A percentile compares a stretch with the other conserved stretches of the same genome.
These are phyloP conservation scores for Fukomys damarensis DNA, from an alignment of 2,113 vertebrate species.

Conservation along the genomic window DNA sequence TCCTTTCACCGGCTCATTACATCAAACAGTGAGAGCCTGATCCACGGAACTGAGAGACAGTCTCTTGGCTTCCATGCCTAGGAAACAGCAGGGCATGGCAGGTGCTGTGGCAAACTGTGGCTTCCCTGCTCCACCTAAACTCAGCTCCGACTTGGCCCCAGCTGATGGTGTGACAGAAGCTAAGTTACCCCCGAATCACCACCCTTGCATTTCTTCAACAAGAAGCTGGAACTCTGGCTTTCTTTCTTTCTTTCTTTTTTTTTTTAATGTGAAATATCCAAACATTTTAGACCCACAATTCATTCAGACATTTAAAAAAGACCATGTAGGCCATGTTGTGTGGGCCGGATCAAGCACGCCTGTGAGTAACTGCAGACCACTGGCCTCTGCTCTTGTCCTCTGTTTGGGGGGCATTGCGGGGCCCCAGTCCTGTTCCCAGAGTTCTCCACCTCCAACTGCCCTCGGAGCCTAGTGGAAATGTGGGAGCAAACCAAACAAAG, in stretches of 20 bases:
- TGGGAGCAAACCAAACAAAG: constrained; percentile 63
- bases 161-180: not conserved
- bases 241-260: not conserved
- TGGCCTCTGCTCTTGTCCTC: not conserved
- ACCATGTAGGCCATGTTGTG: not conserved
- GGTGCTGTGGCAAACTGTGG: not conserved
- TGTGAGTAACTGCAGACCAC: rapidly evolving
- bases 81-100: not conserved
- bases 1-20: not conserved
- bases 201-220: not conserved
- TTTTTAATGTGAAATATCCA: not conserved
- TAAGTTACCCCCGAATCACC: not conserved
- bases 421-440: not conserved
- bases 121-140: not conserved
- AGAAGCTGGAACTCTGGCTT: not conserved
- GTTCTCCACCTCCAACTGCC: not conserved
- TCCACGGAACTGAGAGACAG: not conserved
- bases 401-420: not conserved
- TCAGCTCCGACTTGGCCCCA: not conserved
- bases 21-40: not conserved
- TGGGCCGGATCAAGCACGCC: not conserved
- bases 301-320: constrained; percentile 19
- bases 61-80: not conserved
- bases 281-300: not conserved
- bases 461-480: constrained; percentile 19